Evolutionary conservation across 2,113 vertebrate species (phyloP).

Genomic region (Pavo muticus): DNA sequence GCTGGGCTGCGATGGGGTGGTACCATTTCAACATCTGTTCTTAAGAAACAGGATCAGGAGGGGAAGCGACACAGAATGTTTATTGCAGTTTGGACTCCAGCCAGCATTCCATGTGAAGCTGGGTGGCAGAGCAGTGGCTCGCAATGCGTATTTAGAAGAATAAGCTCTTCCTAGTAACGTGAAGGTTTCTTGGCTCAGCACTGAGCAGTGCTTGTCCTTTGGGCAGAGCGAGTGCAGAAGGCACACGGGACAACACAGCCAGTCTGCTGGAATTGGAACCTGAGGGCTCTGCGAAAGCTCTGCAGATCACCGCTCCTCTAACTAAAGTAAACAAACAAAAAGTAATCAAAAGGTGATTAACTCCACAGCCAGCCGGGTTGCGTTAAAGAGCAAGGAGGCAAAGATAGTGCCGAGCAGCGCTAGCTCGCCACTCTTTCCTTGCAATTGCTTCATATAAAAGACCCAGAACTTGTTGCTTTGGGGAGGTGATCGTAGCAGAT

Average conservation of each 20-base stretch:
- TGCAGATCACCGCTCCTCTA: neutral
- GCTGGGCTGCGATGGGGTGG: neutral
- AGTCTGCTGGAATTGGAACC: neutral
- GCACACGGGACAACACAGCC: neutral
- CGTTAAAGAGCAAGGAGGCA: neutral
- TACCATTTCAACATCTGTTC: fast-evolving
- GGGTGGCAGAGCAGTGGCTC: neutral
- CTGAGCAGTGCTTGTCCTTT: neutral
- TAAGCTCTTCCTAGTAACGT: neutral
- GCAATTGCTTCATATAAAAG: neutral
- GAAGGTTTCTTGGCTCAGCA: neutral
- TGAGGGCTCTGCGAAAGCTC: neutral
- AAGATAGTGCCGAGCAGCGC: neutral
- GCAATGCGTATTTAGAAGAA: neutral
- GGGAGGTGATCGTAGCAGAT: neutral
- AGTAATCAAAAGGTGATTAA: neutral
- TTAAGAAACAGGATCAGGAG: neutral
- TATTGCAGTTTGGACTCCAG: neutral
- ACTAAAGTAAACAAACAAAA: neutral
- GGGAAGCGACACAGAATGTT: fast-evolving
- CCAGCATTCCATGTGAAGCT: neutral
- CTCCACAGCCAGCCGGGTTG: neutral
- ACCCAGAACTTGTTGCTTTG: neutral
- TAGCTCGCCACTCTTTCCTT: neutral
- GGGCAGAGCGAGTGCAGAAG: neutral